Evolutionary conservation across 1,140 invertebrate genomes (phyloP).

Genomic region (Drosophila bipectinata): DNA sequence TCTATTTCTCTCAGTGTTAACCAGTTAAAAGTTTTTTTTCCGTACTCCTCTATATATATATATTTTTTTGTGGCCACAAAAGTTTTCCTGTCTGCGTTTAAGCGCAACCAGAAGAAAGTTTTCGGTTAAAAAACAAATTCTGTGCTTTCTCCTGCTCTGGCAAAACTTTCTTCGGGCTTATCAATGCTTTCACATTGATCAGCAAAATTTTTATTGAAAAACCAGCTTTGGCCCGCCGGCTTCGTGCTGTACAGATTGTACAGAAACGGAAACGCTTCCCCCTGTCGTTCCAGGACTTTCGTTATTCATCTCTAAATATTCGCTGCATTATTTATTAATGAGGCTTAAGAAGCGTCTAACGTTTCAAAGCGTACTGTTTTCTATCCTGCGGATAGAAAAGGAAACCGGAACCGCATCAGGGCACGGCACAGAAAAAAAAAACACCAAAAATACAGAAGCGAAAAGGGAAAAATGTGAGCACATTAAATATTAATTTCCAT

Average conservation of each 20-base stretch:
- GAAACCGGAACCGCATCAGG: conserved; percentile 35
- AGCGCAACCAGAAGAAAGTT: conserved; percentile 63
- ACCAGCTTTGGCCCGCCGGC: conserved; percentile 7
- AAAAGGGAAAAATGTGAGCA: conserved; percentile 66
- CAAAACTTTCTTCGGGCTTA: conserved; percentile 70
- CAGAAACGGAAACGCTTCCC: conserved; percentile 10
- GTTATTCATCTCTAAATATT: conserved; percentile 48
- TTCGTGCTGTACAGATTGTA: neutral
- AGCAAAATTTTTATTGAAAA: conserved; percentile 47
- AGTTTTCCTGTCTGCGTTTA: conserved; percentile 79
- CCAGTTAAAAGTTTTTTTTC: conserved; percentile 73
- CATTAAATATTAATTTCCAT: conserved; percentile 82
- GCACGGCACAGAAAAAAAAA: neutral
- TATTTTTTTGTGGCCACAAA: conserved; percentile 35
- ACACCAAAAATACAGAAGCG: conserved; percentile 8
- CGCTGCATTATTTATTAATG: conserved; percentile 79
- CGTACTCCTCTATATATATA: neutral
- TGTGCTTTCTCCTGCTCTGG: conserved; percentile 12
- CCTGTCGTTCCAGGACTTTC: conserved; percentile 9
- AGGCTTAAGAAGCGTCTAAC: conserved; percentile 79
- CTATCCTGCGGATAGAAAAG: conserved; percentile 25
- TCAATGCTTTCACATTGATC: conserved; percentile 64
- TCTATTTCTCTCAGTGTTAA: conserved; percentile 18
- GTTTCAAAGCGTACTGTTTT: conserved; percentile 57
- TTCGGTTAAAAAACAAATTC: conserved; percentile 54